Evolutionary conservation across 2,888 invertebrate genomes (phyloP).

Genomic region (Camptogramma bilineatum): DNA sequence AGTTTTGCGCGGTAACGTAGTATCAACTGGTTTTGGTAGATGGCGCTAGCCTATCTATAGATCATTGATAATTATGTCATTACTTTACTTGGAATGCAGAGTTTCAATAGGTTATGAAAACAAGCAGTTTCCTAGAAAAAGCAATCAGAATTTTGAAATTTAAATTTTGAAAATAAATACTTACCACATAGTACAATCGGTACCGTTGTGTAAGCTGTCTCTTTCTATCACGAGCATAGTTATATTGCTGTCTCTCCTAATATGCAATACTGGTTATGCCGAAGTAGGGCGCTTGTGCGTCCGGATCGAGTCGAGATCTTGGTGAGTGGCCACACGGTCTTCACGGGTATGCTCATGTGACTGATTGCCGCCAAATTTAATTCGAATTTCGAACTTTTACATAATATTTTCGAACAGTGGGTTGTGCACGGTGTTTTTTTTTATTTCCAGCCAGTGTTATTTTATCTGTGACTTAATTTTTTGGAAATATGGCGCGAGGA

Average conservation of each 20-base stretch:
- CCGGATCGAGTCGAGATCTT: constrained; percentile 78
- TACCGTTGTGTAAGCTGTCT: constrained; percentile 48
- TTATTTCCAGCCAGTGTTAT: constrained; percentile 53
- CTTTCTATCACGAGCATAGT: constrained; percentile 51
- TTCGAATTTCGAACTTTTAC: constrained; percentile 59
- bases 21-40: constrained; percentile 23
- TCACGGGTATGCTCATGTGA: constrained; percentile 80
- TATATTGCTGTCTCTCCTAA: constrained; percentile 65
- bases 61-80: constrained; percentile 28
- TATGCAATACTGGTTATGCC: constrained; percentile 70
- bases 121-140: constrained; percentile 4
- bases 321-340: constrained; percentile 80
- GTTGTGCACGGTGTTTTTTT: constrained; percentile 58
- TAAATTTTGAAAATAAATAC: constrained; percentile 11
- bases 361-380: constrained; percentile 74
- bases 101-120: constrained; percentile 12
- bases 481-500: constrained; percentile 69
- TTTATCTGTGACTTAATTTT: constrained; percentile 53
- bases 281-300: constrained; percentile 81
- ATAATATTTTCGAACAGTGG: constrained; percentile 50
- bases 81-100: not conserved
- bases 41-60: constrained; percentile 35
- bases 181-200: not conserved
- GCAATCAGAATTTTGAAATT: constrained; percentile 5
- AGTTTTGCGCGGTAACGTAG: constrained; percentile 1